A percentile compares a stretch with the other conserved stretches of the same genome.
Conservation (phyloP, 2,797 vertebrate species). For the Sebastolobus alascanus region DNA sequence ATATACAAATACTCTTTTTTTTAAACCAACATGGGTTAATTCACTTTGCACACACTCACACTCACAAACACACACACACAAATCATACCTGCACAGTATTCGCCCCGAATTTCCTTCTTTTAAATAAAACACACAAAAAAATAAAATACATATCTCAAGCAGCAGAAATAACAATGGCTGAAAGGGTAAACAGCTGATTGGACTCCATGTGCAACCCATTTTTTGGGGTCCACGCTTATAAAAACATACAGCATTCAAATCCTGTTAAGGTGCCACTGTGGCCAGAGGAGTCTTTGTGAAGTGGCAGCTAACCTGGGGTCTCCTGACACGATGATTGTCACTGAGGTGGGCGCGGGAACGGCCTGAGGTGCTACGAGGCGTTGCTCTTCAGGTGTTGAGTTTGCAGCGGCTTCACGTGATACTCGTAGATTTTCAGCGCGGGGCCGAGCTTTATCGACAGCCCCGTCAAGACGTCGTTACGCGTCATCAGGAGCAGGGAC, state of each 20-base stretch:
- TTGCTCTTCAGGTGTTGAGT: conserved; percentile 96
- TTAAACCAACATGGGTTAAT: conserved; percentile 60
- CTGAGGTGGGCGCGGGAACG: conserved; percentile 51
- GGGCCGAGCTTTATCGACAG: conserved; percentile 98
- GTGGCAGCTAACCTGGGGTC: conserved; percentile 74
- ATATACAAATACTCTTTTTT: conserved; percentile 74
- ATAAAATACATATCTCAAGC: conserved; percentile 71
- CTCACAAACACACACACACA: conserved; percentile 19
- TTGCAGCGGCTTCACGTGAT: conserved; percentile 97
- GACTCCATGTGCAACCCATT: conserved; percentile 64
- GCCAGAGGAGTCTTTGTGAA: conserved; percentile 70
- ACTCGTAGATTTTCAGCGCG: conserved; percentile 99
- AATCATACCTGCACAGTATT: conserved; percentile 49
- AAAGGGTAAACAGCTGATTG: conserved; percentile 75
- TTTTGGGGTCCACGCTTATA: conserved; percentile 58
- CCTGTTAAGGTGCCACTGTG: conserved; percentile 74
- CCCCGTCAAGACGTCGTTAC: conserved; percentile 97
- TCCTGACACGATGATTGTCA: conserved; percentile 79
- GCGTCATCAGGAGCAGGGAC: conserved; percentile 98
- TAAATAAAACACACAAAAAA: conserved; percentile 69
- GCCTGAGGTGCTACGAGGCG: conserved; percentile 85
- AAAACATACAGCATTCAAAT: conserved; percentile 76
- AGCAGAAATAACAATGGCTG: conserved; percentile 75
- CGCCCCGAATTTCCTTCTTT: conserved; percentile 37
- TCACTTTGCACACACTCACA: conserved; percentile 48